Percentiles rank a stretch among this genome's conserved stretches.
Conservation (phyloP, 2,113 vertebrate genomes). For the Procapra przewalskii region DNA sequence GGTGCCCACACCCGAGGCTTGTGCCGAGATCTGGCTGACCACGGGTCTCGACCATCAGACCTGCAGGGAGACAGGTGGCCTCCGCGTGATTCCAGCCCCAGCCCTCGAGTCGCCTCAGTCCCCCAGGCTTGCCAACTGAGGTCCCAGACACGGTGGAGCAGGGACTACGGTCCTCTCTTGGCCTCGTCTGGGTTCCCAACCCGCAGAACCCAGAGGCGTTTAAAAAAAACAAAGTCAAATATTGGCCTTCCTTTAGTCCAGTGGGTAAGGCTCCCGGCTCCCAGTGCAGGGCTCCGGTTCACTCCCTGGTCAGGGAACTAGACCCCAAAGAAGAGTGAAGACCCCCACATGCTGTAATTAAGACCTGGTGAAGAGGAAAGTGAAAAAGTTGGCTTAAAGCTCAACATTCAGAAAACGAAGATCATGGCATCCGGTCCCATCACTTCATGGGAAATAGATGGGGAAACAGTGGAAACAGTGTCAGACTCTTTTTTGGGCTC, state of each 20-base stretch:
- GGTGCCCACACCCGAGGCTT: background rate
- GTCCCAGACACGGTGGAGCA: background rate
- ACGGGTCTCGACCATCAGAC: background rate
- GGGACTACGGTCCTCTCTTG: background rate
- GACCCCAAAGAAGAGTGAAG: background rate
- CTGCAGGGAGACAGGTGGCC: background rate
- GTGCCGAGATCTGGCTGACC: background rate
- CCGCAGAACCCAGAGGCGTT: background rate
- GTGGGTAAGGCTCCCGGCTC: background rate
- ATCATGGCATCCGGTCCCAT: too few species aligned
- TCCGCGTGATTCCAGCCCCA: background rate
- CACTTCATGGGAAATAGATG: too few species aligned
- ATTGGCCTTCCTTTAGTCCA: background rate
- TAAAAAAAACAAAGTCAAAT: accelerated
- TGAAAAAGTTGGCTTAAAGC: too few species aligned
- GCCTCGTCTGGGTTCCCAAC: background rate
- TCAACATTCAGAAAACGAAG: too few species aligned
- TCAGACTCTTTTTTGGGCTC: too few species aligned
- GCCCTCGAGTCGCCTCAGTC: background rate
- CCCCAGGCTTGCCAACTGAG: background rate
- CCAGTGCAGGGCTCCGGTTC: background rate
- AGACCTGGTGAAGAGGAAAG: background rate
- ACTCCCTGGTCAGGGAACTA: background rate
- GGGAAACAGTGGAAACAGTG: too few species aligned
- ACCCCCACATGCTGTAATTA: background rate